A percentile compares a stretch with the other conserved stretches of the same genome.
phyloP scores from a whole-genome alignment of 2,797 vertebrate genomes.

The Hylomyscus alleni region DNA sequence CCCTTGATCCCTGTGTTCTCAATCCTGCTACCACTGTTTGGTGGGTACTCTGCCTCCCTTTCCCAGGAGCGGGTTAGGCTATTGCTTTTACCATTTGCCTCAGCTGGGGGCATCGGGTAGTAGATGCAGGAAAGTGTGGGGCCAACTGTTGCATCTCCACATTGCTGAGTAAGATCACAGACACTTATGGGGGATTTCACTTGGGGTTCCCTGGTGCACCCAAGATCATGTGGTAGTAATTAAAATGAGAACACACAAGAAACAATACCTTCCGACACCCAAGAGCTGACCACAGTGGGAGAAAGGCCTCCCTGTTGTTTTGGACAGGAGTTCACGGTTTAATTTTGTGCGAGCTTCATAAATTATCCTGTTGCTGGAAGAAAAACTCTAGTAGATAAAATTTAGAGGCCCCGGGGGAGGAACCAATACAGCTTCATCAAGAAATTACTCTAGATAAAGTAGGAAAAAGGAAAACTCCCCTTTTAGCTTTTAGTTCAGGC shows the following conservation, averaged over 20 bases:
- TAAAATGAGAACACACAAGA: background rate
- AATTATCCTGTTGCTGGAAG: background rate
- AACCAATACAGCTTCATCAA: background rate
- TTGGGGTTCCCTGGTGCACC: background rate
- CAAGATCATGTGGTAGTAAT: background rate
- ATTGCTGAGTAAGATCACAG: background rate
- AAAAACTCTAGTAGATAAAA: conserved; percentile 45
- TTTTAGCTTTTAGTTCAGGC: background rate
- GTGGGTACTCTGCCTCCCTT: background rate
- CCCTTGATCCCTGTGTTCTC: background rate
- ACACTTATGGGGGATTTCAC: background rate
- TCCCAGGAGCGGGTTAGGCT: background rate
- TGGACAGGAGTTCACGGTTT: background rate
- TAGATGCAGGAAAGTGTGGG: background rate
- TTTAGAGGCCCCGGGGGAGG: background rate
- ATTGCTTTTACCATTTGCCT: background rate
- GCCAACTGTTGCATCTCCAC: background rate
- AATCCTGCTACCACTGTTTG: too few species aligned
- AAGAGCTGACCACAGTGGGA: background rate
- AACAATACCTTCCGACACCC: background rate
- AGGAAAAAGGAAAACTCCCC: background rate
- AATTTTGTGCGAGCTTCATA: background rate
- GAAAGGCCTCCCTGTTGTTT: background rate
- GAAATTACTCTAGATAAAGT: conserved; percentile 43
- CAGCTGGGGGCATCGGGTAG: background rate